phyloP scores from a whole-genome alignment of 2,888 invertebrate species.

The Caenorhabditis panamensis region DNA sequence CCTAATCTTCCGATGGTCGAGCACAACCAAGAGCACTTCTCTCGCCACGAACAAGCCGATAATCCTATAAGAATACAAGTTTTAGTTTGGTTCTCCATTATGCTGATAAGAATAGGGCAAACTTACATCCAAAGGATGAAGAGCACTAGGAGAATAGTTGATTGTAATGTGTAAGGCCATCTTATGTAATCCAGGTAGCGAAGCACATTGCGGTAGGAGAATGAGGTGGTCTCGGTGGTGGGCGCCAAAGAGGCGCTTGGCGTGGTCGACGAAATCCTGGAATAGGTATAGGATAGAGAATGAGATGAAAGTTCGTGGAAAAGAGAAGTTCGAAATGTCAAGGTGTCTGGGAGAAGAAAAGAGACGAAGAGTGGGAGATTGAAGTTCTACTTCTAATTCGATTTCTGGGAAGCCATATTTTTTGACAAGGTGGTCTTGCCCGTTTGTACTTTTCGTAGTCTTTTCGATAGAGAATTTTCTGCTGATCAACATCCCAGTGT shows the following conservation, averaged over 20 bases:
- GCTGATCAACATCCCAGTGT: too few relatives aligned
- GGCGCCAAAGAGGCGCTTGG: slow-evolving; percentile 24
- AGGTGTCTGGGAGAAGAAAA: too few relatives aligned
- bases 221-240: not conserved
- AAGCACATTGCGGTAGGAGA: slow-evolving; percentile 2
- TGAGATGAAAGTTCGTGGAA: slow-evolving; percentile 10
- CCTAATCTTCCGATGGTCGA: slow-evolving; percentile 57
- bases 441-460: too few relatives aligned
- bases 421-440: too few relatives aligned
- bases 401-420: too few relatives aligned
- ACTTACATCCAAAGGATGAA: slow-evolving; percentile 62
- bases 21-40: slow-evolving; percentile 56
- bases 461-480: too few relatives aligned
- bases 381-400: too few relatives aligned
- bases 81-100: not conserved
- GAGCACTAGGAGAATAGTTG: slow-evolving; percentile 47
- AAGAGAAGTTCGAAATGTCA: too few relatives aligned
- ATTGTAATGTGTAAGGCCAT: slow-evolving; percentile 51
- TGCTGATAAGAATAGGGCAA: slow-evolving; percentile 12
- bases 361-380: too few relatives aligned
- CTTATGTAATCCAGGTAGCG: slow-evolving; percentile 21
- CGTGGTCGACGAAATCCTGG: slow-evolving; percentile 44
- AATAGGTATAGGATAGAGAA: too few relatives aligned
- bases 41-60: slow-evolving; percentile 59
- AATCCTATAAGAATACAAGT: slow-evolving; percentile 45